Evolutionary conservation across 1,140 invertebrate genomes (phyloP).

Genomic region (Frieseomelitta varia): DNA sequence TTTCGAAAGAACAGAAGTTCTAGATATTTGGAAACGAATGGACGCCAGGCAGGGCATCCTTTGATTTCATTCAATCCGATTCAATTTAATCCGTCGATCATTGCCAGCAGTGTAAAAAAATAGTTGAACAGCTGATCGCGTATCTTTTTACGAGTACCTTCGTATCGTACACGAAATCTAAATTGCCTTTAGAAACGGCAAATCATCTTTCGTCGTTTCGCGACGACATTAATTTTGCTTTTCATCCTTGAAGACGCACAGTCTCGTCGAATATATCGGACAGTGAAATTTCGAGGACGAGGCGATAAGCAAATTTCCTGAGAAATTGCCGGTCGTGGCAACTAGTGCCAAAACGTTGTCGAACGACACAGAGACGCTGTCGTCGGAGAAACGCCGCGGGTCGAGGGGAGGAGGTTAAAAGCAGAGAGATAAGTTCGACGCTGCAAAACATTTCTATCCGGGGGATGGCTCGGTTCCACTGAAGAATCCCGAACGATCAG

Average conservation of each 20-base stretch:
- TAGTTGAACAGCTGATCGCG: background rate
- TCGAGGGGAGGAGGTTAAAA: background rate
- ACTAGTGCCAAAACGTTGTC: slow-evolving; percentile 38
- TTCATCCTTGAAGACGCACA: background rate
- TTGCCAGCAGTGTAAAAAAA: background rate
- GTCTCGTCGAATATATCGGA: background rate
- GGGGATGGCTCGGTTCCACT: background rate
- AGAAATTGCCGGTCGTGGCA: slow-evolving; percentile 24
- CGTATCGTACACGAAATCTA: background rate
- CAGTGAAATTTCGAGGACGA: background rate
- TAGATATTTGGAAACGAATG: too few relatives aligned
- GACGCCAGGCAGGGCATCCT: too few relatives aligned
- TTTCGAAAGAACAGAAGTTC: too few relatives aligned
- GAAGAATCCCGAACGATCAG: slow-evolving; percentile 42
- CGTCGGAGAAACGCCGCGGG: background rate
- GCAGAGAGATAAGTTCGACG: slow-evolving; percentile 34
- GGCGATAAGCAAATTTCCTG: slow-evolving; percentile 16
- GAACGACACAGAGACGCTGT: slow-evolving; percentile 7
- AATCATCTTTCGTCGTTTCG: too few relatives aligned
- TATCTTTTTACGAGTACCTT: background rate
- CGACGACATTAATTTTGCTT: background rate
- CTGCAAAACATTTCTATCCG: slow-evolving; percentile 38
- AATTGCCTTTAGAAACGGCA: too few relatives aligned
- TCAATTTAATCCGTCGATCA: background rate
- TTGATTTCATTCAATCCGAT: background rate